Percentiles rank a stretch among this genome's conserved stretches.
phyloP scores from a whole-genome alignment of 2,888 invertebrate species.

The Merodon equestris region DNA sequence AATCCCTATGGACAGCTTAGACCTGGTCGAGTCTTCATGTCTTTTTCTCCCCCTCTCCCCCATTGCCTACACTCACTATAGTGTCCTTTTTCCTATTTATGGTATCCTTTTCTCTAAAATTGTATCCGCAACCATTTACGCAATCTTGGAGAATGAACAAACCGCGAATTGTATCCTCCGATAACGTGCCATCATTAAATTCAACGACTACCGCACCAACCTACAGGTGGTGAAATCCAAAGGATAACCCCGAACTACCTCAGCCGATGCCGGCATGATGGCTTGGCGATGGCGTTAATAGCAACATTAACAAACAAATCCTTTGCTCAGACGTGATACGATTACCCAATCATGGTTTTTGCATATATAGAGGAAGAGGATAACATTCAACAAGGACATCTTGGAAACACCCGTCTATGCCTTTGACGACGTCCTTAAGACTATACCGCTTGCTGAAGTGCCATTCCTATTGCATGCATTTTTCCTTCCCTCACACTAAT shows the following conservation, averaged over 20 bases:
- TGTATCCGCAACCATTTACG: neutral
- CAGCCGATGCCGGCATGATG: slow-evolving; percentile 2
- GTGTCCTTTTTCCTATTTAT: neutral
- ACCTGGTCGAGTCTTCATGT: slow-evolving; percentile 6
- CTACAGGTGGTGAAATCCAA: slow-evolving; percentile 2
- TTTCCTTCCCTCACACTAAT: neutral
- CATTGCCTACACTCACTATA: slow-evolving; percentile 6
- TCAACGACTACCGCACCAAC: slow-evolving; percentile 12
- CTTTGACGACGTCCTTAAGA: slow-evolving; percentile 13
- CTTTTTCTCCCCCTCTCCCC: neutral
- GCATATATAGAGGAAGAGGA: slow-evolving; percentile 11
- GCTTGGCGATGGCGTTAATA: slow-evolving; percentile 36
- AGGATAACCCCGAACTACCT: slow-evolving; percentile 18
- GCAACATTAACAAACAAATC: slow-evolving; percentile 60
- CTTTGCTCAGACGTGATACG: slow-evolving; percentile 46
- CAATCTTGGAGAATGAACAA: neutral
- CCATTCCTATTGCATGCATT: neutral
- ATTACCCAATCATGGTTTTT: slow-evolving; percentile 36
- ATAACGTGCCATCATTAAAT: slow-evolving; percentile 28
- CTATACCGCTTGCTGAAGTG: neutral
- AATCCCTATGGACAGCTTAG: slow-evolving; percentile 31
- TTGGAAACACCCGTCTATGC: slow-evolving; percentile 35
- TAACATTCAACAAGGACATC: slow-evolving; percentile 19
- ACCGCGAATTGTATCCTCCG: slow-evolving; percentile 18
- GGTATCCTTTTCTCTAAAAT: slow-evolving; percentile 14